Percentiles rank a stretch among this genome's conserved stretches.
Evolutionary conservation across 2,888 invertebrate genomes (phyloP).

Genomic region (Nomada fabriciana): DNA sequence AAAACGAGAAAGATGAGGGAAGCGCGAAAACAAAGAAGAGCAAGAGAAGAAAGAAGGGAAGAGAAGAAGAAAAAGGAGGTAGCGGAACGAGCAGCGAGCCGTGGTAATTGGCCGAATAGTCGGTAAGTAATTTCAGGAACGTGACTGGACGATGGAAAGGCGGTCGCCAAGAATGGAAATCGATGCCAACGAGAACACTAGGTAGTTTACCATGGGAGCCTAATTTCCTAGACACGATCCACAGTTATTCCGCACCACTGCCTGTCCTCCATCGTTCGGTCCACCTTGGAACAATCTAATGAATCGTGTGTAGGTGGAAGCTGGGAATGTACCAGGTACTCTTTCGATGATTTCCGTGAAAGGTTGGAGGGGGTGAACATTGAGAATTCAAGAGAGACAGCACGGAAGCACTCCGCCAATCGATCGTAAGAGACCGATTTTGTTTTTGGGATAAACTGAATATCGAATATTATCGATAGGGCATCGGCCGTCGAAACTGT

Average conservation of each 20-base stretch:
- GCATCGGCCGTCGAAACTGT: no score
- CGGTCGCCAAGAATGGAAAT: slow-evolving; percentile 65
- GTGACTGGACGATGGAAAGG: slow-evolving; percentile 62
- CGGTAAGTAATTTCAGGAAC: slow-evolving; percentile 69
- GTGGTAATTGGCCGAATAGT: slow-evolving; percentile 68
- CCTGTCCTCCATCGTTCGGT: background rate
- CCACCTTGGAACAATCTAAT: slow-evolving; percentile 11
- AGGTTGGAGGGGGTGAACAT: background rate
- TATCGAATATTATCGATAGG: no score
- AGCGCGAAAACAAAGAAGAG: slow-evolving; percentile 7
- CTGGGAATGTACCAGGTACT: background rate
- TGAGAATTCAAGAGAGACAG: slow-evolving; percentile 5
- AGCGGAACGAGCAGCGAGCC: slow-evolving; percentile 56
- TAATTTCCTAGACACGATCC: slow-evolving; percentile 61
- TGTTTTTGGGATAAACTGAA: no score
- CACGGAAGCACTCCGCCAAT: no score
- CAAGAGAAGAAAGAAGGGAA: background rate
- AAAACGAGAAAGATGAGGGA: slow-evolving; percentile 21
- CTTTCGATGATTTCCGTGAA: background rate
- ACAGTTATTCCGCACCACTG: slow-evolving; percentile 7
- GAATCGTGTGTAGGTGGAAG: slow-evolving; percentile 20
- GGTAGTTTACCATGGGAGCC: slow-evolving; percentile 63
- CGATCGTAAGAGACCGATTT: no score
- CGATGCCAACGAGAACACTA: slow-evolving; percentile 59
- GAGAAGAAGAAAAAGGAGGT: slow-evolving; percentile 31